These are phyloP conservation scores for Carassius auratus DNA, from an alignment of 2,113 vertebrate species.

Conservation along the genomic window DNA sequence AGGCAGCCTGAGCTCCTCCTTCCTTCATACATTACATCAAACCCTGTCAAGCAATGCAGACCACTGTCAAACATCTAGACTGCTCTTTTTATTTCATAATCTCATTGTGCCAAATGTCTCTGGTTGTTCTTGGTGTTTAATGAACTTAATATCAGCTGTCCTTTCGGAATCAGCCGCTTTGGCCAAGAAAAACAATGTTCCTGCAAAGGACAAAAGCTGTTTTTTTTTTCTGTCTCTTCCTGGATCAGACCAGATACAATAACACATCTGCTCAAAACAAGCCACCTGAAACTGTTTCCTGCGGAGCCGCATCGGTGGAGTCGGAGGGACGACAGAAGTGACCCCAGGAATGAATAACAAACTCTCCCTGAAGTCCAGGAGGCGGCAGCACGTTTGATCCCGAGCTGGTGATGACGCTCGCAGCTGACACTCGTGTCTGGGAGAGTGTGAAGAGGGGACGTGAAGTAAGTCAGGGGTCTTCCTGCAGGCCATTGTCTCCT, in stretches of 20 bases:
- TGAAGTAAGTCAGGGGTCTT: conserved; percentile 66
- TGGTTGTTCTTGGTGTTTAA: not conserved
- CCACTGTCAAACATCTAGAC: not conserved
- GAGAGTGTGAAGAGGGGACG: conserved; percentile 71
- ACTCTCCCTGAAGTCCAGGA: conserved; percentile 63
- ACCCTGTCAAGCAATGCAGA: conserved; percentile 15
- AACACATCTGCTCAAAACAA: conserved; percentile 56
- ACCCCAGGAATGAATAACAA: conserved; percentile 70
- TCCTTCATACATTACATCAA: not conserved
- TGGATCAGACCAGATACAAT: conserved; percentile 46
- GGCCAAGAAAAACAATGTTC: conserved; percentile 27
- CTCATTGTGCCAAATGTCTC: not conserved
- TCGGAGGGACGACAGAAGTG: conserved; percentile 15
- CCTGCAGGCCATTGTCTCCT: conserved; percentile 74
- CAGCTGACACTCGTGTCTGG: conserved; percentile 47
- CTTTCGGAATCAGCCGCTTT: not conserved
- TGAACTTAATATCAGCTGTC: not conserved
- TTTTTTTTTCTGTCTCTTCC: conserved; percentile 40
- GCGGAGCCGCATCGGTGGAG: conserved; percentile 65
- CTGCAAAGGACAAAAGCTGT: conserved; percentile 27
- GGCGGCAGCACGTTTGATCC: conserved; percentile 53
- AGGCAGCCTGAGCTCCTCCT: not conserved
- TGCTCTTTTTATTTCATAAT: not conserved
- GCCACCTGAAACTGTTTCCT: conserved; percentile 62
- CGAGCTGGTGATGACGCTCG: conserved; percentile 66